Evolutionary conservation across 2,797 vertebrate species (phyloP).

Genomic region (Pipistrellus kuhlii): DNA sequence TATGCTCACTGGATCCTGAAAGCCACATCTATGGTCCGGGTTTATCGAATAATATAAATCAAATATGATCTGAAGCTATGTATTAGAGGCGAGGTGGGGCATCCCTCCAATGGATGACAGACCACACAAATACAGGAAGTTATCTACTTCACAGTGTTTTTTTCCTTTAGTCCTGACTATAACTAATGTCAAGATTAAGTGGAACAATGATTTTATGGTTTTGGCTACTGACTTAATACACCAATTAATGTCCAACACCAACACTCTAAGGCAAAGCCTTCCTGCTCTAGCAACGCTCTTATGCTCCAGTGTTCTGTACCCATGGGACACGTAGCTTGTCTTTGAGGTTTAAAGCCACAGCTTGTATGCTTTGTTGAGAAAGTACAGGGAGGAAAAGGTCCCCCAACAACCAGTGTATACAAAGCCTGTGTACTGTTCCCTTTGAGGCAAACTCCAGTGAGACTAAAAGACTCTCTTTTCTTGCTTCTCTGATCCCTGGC

Average conservation of each 20-base stretch:
- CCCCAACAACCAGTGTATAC: not conserved
- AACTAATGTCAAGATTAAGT: conserved; percentile 44
- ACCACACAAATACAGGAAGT: not conserved
- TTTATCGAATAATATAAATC: conserved; percentile 31
- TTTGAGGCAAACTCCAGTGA: not conserved
- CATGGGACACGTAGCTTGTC: not conserved
- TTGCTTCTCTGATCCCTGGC: conserved; percentile 51
- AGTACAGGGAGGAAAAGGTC: not conserved
- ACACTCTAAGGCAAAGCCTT: not conserved
- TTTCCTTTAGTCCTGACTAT: not conserved
- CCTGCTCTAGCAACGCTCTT: not conserved
- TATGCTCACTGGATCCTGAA: not conserved
- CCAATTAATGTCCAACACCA: not conserved
- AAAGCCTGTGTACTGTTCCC: not conserved
- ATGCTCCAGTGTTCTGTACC: not conserved
- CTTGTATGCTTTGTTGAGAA: conserved; percentile 4
- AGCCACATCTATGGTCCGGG: not conserved
- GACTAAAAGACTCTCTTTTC: not conserved
- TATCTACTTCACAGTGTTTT: not conserved
- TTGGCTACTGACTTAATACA: conserved; percentile 14
- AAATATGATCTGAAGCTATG: not conserved
- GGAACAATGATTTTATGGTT: conserved; percentile 7
- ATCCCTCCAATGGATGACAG: not conserved
- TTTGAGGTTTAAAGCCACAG: conserved; percentile 38
- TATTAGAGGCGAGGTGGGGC: not conserved